Base-by-base conservation (phyloP, 1,140 invertebrate species). In the Drosophila takahashii region DNA sequence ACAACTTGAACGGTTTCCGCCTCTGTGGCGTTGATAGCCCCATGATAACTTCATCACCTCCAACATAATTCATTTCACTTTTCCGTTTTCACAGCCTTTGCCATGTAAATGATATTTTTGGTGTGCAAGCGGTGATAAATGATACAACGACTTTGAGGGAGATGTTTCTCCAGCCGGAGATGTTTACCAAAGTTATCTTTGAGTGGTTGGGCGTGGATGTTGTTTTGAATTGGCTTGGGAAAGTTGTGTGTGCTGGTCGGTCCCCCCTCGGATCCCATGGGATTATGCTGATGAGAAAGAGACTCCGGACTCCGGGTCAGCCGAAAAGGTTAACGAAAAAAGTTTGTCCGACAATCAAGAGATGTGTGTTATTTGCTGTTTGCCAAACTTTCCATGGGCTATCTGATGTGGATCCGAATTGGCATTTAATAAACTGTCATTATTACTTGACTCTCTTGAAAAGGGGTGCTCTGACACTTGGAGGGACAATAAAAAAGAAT, bases 41-140 rank as follows among this genome's bases (percentile, higher is more conserved):
- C 53, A 41, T 84, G 80, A 84, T 83, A 72, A 78, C 81, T 84
- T 80, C 81, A 77, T 67, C 73, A 57, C 72, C 65, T 64, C 54
- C 41, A 44, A 52, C 70, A 73, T 61, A 60, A 54, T 74, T 74
- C 71, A 74, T 74, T 74, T 74, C 58, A 74, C 71, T 74, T 74
- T 74, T 42, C 70, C 29, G 48, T 74, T 64, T 62, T 27, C 56
- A 39, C 42, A 73, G 69, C n/a, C 76, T 67, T 76, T 71, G 80
- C 81, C 80, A 77, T 80, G 79, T 85, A 79, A 84, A 85, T 80
- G 77, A 74, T 79, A 85, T 85, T 73, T 74, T 61, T 26, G 51
- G 70, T 26, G 66, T 72, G 77, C 69, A 74, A 86, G 84, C 79
- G 59, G 64, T 85, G 81, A 85, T 85, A 86, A 86, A 85, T 85